Evolutionary conservation across 2,888 invertebrate genomes (phyloP).

Genomic region (Epistrophe eligans): DNA sequence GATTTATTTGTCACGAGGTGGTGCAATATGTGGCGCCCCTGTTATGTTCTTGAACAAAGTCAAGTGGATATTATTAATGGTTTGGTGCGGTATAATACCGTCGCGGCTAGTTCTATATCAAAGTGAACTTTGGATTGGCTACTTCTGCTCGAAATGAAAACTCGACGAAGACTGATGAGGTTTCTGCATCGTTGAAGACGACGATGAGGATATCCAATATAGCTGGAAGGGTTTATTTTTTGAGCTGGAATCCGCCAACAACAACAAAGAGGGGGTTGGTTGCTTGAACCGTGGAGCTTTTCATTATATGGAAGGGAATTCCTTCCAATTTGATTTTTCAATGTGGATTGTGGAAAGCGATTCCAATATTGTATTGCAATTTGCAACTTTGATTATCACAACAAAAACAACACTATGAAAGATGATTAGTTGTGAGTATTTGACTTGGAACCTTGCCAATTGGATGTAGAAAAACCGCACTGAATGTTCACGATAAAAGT

Average conservation of each 20-base stretch:
- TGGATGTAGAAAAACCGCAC: constrained; percentile 46
- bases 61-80: constrained; percentile 51
- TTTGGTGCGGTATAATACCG: constrained; percentile 52
- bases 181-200: constrained; percentile 56
- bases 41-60: constrained; percentile 56
- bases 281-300: constrained; percentile 40
- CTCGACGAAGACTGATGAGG: constrained; percentile 82
- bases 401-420: constrained; percentile 16
- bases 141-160: constrained; percentile 81
- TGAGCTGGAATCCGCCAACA: constrained; percentile 42
- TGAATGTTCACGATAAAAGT: constrained; percentile 26
- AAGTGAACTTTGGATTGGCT: constrained; percentile 42
- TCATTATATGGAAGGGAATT: constrained; percentile 32
- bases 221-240: constrained; percentile 43
- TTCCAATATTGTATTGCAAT: constrained; percentile 33
- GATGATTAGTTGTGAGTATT: constrained; percentile 16
- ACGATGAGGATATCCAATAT: constrained; percentile 37
- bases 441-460: constrained; percentile 59
- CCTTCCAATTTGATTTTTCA: not conserved
- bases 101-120: constrained; percentile 45
- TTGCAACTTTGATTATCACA: constrained; percentile 15
- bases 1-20: constrained; percentile 62
- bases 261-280: constrained; percentile 20
- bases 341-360: constrained; percentile 61
- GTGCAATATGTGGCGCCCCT: constrained; percentile 64